These are phyloP conservation scores for Scolopax mira DNA, from an alignment of 2,113 vertebrate species.

Conservation along the genomic window DNA sequence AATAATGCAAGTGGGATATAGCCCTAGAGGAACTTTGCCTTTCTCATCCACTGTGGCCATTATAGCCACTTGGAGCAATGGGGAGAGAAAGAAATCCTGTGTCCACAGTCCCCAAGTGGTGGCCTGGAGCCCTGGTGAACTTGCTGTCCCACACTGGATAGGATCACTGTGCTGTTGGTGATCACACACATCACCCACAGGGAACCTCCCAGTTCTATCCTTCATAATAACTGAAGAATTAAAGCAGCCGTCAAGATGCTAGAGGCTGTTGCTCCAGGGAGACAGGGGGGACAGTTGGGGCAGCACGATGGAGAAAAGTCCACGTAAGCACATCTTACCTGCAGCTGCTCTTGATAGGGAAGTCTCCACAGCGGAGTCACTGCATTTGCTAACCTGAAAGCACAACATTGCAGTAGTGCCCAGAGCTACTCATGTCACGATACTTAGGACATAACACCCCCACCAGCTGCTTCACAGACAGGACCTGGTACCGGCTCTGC, in stretches of 20 bases:
- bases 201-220: neutral
- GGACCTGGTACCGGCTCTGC: neutral
- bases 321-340: constrained; percentile 26
- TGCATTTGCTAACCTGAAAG: constrained; percentile 71
- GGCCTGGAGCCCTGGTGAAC: neutral
- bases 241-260: neutral
- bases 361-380: constrained; percentile 85
- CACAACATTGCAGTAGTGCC: neutral
- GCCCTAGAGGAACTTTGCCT: neutral
- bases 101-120: rapidly evolving
- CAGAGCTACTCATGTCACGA: neutral
- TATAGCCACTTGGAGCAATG: neutral
- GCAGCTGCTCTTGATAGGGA: constrained; percentile 82
- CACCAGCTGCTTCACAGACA: neutral
- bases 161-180: neutral
- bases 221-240: neutral
- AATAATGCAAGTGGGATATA: neutral
- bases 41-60: neutral
- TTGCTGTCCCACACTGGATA: neutral
- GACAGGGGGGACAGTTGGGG: neutral
- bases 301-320: neutral
- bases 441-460: neutral
- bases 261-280: neutral
- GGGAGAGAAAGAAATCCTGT: neutral
- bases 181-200: neutral